Conservation (phyloP, 2,113 vertebrate species). For the Brevimyrus niger region DNA sequence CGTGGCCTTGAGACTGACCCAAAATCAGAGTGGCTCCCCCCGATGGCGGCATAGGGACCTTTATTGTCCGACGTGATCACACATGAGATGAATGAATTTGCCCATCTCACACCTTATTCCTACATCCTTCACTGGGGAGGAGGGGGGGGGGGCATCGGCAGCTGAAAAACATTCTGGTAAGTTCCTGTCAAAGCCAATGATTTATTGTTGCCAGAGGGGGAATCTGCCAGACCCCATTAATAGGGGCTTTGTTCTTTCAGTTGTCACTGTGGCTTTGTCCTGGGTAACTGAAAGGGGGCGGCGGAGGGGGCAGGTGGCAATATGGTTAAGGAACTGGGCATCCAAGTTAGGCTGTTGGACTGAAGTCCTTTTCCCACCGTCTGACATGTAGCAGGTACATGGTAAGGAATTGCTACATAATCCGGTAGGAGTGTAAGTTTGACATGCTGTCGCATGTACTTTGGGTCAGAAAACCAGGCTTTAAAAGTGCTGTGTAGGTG, state of each 20-base stretch:
- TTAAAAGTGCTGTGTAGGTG: not conserved
- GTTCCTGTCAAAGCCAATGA: not conserved
- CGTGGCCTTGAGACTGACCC: not conserved
- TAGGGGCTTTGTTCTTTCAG: not conserved
- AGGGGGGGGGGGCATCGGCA: not conserved
- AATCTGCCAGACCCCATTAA: not conserved
- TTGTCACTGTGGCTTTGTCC: not conserved
- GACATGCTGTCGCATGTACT: not conserved
- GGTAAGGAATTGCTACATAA: not conserved
- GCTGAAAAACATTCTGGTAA: not conserved
- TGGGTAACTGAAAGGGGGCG: not conserved
- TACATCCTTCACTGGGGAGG: not conserved
- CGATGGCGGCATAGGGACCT: not conserved
- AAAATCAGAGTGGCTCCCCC: not conserved
- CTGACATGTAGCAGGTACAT: not conserved
- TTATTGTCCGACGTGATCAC: not conserved
- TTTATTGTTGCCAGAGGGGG: not conserved
- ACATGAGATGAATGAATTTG: not conserved
- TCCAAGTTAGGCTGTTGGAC: not conserved
- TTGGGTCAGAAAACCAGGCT: not conserved
- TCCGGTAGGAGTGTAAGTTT: not conserved
- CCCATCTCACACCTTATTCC: not conserved
- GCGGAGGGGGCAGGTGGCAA: not conserved
- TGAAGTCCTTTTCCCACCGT: not conserved
- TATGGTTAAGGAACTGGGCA: not conserved